Percentiles rank a stretch among this genome's conserved stretches.
These are phyloP conservation scores for Pedicia rivosa DNA, from an alignment of 2,888 invertebrate species.

Conservation along the genomic window DNA sequence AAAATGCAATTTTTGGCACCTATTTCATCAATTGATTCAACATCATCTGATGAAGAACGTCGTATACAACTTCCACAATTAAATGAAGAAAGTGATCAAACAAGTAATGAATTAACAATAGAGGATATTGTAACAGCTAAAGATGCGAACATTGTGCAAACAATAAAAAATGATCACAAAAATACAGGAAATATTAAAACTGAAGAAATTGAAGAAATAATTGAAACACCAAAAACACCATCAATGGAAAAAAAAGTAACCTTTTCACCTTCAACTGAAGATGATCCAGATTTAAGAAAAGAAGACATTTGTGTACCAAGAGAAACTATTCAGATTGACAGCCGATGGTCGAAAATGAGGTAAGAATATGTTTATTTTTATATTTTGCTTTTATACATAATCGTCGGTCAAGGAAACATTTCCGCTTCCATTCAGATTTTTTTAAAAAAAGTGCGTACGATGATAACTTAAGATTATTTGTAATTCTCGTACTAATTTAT, in stretches of 20 bases:
- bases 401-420: too few relatives aligned
- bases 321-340: slow-evolving; percentile 20
- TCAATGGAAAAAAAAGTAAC: slow-evolving; percentile 32
- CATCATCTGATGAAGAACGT: slow-evolving; percentile 28
- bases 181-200: not conserved
- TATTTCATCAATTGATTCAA: slow-evolving; percentile 29
- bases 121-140: slow-evolving; percentile 12
- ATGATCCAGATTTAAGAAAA: slow-evolving; percentile 22
- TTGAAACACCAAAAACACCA: slow-evolving; percentile 23
- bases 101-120: slow-evolving; percentile 21
- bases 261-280: slow-evolving; percentile 32
- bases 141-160: not conserved
- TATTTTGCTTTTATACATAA: too few relatives aligned
- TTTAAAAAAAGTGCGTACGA: too few relatives aligned
- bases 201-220: slow-evolving; percentile 1
- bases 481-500: too few relatives aligned
- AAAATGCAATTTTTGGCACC: slow-evolving; percentile 19
- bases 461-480: too few relatives aligned
- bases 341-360: slow-evolving; percentile 32
- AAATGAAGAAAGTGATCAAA: slow-evolving; percentile 28
- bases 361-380: slow-evolving; percentile 19
- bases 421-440: too few relatives aligned
- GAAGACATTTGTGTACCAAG: slow-evolving; percentile 28
- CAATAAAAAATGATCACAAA: not conserved
- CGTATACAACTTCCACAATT: slow-evolving; percentile 21